These are phyloP conservation scores for Frieseomelitta varia DNA, from an alignment of 1,140 invertebrate genomes.

Conservation along the genomic window DNA sequence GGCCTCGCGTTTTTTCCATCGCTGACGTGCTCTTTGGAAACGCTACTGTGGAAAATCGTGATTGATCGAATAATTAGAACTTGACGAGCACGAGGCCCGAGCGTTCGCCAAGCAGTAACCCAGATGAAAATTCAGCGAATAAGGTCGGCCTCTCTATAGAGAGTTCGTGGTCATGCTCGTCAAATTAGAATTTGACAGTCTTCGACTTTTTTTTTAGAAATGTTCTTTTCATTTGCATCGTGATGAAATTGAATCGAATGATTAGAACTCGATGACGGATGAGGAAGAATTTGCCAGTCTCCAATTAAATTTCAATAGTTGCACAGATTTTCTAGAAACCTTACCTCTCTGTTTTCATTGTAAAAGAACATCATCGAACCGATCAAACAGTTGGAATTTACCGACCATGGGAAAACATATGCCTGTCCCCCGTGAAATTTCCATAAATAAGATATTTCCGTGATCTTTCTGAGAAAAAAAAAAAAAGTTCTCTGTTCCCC, in stretches of 20 bases:
- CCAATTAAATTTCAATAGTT: not conserved
- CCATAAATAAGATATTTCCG: not conserved
- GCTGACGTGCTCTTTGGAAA: not conserved
- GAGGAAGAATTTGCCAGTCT: not conserved
- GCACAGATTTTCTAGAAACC: too few species aligned
- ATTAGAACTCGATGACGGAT: not conserved
- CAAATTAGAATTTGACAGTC: too few species aligned
- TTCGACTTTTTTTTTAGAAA: too few species aligned
- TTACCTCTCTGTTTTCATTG: not conserved
- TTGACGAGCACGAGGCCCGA: not conserved
- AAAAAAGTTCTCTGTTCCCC: not conserved
- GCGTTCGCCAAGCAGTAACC: too few species aligned
- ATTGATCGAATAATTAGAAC: not conserved
- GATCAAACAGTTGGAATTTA: not conserved
- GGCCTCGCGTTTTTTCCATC: conserved; percentile 23
- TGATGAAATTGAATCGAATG: not conserved
- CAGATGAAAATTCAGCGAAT: too few species aligned
- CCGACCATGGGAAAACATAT: not conserved
- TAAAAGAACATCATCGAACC: not conserved
- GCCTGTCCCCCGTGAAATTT: not conserved
- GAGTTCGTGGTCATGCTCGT: too few species aligned
- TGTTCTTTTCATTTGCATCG: too few species aligned
- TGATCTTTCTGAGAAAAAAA: not conserved
- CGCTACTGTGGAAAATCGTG: not conserved
- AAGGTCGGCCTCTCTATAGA: too few species aligned